Percentiles rank a stretch among this genome's conserved stretches.
Conservation (phyloP, 2,113 vertebrate genomes). For the Ifrita kowaldi region DNA sequence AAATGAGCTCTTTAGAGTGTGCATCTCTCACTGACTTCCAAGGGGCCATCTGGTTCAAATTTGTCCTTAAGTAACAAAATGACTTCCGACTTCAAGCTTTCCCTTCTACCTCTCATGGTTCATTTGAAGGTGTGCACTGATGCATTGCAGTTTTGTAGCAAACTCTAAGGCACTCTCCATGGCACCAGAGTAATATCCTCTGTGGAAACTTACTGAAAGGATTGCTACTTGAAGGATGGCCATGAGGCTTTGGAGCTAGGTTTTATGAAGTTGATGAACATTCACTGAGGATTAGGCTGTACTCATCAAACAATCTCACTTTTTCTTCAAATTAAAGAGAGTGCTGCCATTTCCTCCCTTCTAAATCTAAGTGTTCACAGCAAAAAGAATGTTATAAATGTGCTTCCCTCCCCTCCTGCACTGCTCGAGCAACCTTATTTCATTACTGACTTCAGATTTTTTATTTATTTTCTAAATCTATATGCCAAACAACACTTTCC, state of each 20-base stretch:
- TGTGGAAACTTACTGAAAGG: slow-evolving; percentile 22
- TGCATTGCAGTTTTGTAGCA: slow-evolving; percentile 19
- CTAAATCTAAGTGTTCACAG: background rate
- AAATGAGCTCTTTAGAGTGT: background rate
- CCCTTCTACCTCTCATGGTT: background rate
- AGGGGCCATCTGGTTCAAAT: background rate
- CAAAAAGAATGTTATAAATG: background rate
- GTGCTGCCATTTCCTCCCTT: background rate
- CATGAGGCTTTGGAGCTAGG: background rate
- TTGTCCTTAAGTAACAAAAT: slow-evolving; percentile 6
- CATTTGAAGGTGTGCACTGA: slow-evolving; percentile 23
- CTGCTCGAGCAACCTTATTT: background rate
- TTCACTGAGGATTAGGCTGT: background rate
- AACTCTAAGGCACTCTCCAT: background rate
- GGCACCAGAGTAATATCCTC: slow-evolving; percentile 13
- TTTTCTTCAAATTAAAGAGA: slow-evolving; percentile 18
- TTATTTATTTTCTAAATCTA: background rate
- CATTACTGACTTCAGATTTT: background rate
- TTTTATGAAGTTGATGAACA: slow-evolving; percentile 29
- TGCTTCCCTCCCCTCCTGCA: background rate
- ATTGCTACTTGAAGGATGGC: background rate
- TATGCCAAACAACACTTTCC: background rate
- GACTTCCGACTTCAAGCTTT: background rate
- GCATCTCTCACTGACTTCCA: background rate
- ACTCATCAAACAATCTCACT: background rate